Base-by-base conservation (phyloP, 2,113 vertebrate genomes). In the Xenopus tropicalis region DNA sequence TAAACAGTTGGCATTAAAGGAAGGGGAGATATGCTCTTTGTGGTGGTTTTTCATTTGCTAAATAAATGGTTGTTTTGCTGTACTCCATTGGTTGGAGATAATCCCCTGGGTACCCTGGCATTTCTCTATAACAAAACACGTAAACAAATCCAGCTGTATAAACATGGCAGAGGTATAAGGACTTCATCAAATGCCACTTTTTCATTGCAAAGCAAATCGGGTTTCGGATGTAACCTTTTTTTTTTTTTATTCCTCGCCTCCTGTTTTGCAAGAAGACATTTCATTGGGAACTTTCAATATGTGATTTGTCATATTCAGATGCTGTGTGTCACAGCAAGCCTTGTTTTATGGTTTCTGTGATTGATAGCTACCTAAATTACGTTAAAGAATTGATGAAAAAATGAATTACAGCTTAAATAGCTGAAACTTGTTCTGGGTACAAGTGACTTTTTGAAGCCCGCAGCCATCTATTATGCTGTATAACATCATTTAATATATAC, bases 151-250 rank as follows among this genome's bases (percentile, higher is more conserved):
- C 66, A 75, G 66, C 72, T 75, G 72, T 69, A 66, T 62, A 75
- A 48, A 75, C 58, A 69, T 52, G 46, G 42, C 29, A 66, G 43
- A 11, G 25, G 46, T 58, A 75, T 62, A 56, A 69, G 66, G 58
- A 75, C 72, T 69, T 61, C 25, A 69, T 75, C 66, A 75, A 75
- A 75, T 75, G 66, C 24, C 66, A 68, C 19, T 48, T 62, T 64
- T 62, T 51, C 58, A n/a, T 43, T 29, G 44, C 44, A 69, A 68
- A 75, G 48, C 20, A 61, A 68, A 69, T 61, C 58, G 69, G 44
- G 61, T 74, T 75, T 68, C 54, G 66, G 66, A 75, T 62, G 66
- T 75, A 75, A 69, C 72, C 72, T 75, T 75, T 75, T 63, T 43
- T 20, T 22, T 19, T 16, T 4, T 4, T 2, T 17, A 10, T 3